Evolutionary conservation across 92 coral and sea anemone species (phyloP).

Genomic region (Diadumene lineata): DNA sequence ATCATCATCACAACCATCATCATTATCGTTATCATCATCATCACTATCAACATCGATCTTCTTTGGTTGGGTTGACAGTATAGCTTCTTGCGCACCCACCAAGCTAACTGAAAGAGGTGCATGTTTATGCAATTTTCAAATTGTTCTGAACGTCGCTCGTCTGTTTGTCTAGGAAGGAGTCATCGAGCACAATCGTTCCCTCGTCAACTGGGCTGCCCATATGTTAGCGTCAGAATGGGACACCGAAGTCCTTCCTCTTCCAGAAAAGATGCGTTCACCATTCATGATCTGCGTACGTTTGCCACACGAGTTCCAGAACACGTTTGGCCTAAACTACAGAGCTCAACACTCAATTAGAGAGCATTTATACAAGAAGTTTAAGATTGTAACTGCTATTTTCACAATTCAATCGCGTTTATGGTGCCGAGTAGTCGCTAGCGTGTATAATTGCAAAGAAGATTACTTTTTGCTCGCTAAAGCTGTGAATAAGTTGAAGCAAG

Average conservation of each 20-base stretch:
- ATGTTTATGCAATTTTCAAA: not conserved
- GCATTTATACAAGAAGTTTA: constrained; percentile 52
- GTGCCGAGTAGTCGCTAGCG: constrained; percentile 75
- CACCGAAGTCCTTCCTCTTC: constrained; percentile 74
- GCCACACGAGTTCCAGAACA: constrained; percentile 52
- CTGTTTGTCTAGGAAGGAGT: constrained; percentile 37
- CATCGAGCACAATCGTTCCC: constrained; percentile 56
- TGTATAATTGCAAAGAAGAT: constrained; percentile 69
- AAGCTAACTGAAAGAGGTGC: no score
- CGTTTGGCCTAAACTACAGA: constrained; percentile 53
- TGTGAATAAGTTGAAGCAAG: constrained; percentile 10
- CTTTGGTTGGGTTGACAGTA: no score
- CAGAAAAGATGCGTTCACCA: constrained; percentile 83
- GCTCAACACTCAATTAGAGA: constrained; percentile 26
- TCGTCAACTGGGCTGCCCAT: constrained; percentile 67
- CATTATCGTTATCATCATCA: no score
- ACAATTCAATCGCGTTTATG: constrained; percentile 74
- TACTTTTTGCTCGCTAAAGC: constrained; percentile 58
- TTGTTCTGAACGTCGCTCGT: not conserved
- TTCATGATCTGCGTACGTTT: constrained; percentile 69
- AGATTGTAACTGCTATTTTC: constrained; percentile 40
- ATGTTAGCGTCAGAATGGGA: constrained; percentile 74
- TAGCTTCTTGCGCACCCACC: no score
- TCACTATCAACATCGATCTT: no score
- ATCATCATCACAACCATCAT: no score